phyloP scores from a whole-genome alignment of 2,888 invertebrate genomes.

The Drosophila eohydei region DNA sequence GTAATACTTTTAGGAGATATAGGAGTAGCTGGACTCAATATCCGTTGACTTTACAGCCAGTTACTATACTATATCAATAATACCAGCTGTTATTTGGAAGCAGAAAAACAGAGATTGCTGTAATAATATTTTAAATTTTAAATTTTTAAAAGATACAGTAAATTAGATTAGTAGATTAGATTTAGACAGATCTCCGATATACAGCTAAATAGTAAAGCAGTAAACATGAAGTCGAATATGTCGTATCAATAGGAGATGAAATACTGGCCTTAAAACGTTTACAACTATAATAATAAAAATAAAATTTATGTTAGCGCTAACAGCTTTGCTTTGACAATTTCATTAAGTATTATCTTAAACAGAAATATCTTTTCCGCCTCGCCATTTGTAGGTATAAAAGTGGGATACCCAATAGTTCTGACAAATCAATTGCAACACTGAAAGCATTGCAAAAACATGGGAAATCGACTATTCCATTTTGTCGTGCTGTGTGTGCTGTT shows the following conservation, averaged over 20 bases:
- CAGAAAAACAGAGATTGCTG: too few relatives aligned
- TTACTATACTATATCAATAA: too few relatives aligned
- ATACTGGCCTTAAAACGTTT: background rate
- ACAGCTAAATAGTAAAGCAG: background rate
- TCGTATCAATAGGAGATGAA: background rate
- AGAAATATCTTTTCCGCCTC: too few relatives aligned
- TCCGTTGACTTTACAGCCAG: too few relatives aligned
- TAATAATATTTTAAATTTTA: too few relatives aligned
- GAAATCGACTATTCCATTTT: background rate
- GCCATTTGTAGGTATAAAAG: conserved; percentile 26
- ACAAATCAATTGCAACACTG: conserved; percentile 6
- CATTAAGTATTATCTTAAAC: conserved; percentile 38
- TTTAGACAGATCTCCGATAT: too few relatives aligned
- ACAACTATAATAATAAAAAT: background rate
- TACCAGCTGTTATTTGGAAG: too few relatives aligned
- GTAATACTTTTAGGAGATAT: too few relatives aligned
- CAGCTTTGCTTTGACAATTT: conserved; percentile 31
- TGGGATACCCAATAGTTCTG: background rate
- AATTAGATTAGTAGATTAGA: too few relatives aligned
- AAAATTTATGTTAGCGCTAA: background rate
- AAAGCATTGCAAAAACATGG: conserved; percentile 5
- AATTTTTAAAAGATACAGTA: background rate
- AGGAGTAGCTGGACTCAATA: too few relatives aligned
- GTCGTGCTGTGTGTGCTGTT: conserved; percentile 1
- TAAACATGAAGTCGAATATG: background rate